Evolutionary conservation across 2,113 vertebrate genomes (phyloP).

Genomic region (Microcebus ravelobensis): DNA sequence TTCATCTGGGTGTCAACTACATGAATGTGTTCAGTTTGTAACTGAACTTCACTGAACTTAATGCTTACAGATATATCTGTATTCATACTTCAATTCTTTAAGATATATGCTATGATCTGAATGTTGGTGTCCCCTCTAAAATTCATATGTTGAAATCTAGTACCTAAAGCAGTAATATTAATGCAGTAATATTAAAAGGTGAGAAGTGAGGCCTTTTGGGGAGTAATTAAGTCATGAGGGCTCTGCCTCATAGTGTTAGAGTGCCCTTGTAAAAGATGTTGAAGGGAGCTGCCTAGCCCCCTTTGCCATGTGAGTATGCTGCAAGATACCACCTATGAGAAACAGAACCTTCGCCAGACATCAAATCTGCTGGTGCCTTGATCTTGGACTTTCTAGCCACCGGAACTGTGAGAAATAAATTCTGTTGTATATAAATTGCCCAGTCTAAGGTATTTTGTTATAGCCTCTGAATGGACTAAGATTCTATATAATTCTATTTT

Average conservation of each 20-base stretch:
- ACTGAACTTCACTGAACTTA: neutral
- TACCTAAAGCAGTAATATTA: neutral
- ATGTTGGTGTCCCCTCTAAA: neutral
- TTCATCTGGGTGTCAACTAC: neutral
- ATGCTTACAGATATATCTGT: neutral
- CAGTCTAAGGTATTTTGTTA: neutral
- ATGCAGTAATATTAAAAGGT: neutral
- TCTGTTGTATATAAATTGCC: neutral
- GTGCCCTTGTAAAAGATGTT: neutral
- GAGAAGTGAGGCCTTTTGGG: neutral
- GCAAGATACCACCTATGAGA: neutral
- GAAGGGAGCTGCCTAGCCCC: neutral
- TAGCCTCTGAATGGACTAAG: neutral
- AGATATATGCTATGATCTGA: neutral
- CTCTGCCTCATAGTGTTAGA: neutral
- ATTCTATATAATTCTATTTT: neutral
- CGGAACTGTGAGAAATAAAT: neutral
- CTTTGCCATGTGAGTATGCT: neutral
- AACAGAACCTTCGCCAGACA: neutral
- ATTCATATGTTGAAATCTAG: neutral
- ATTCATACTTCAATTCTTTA: neutral
- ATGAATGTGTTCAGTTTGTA: neutral
- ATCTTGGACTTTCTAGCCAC: neutral
- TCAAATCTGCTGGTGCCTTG: neutral
- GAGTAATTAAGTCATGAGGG: neutral